Evolutionary conservation across 2,888 invertebrate genomes (phyloP).

Genomic region (Limnephilus rhombicus): DNA sequence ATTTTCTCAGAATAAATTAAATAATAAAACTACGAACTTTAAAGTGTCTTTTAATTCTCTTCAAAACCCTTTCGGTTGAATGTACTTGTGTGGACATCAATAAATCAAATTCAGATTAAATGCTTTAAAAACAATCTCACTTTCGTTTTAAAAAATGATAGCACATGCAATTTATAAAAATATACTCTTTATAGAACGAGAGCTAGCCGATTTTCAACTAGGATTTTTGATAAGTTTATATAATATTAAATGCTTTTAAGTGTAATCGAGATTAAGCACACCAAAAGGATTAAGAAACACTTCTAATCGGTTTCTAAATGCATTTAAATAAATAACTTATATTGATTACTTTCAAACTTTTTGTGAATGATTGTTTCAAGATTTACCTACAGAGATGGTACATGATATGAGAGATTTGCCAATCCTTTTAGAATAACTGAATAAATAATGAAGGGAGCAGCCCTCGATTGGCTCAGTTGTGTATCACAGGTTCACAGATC

Average conservation of each 20-base stretch:
- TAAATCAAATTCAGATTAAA: not conserved
- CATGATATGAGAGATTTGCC: slow-evolving; percentile 49
- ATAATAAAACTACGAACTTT: not conserved
- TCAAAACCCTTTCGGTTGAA: slow-evolving; percentile 22
- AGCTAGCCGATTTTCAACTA: slow-evolving; percentile 7
- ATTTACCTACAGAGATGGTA: slow-evolving; percentile 48
- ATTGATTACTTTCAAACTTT: slow-evolving; percentile 14
- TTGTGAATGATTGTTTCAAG: slow-evolving; percentile 31
- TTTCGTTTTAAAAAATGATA: not conserved
- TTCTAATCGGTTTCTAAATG: slow-evolving; percentile 31
- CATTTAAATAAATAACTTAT: slow-evolving; percentile 35
- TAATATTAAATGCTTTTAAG: slow-evolving; percentile 44
- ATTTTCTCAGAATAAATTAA: not conserved
- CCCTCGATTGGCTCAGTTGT: slow-evolving; percentile 63
- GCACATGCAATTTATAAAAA: slow-evolving; percentile 47
- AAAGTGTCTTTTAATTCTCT: not conserved
- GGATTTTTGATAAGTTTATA: not conserved
- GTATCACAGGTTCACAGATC: slow-evolving; percentile 66
- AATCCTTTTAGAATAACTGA: slow-evolving; percentile 46
- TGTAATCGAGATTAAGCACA: slow-evolving; percentile 35
- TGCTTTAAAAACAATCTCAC: not conserved
- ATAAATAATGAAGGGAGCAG: slow-evolving; percentile 59
- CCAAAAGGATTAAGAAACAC: slow-evolving; percentile 40
- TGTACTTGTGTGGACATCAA: slow-evolving; percentile 5
- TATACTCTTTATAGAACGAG: slow-evolving; percentile 37